Evolutionary conservation across 2,113 vertebrate genomes (phyloP).

Genomic region (Corythornis cristatus): DNA sequence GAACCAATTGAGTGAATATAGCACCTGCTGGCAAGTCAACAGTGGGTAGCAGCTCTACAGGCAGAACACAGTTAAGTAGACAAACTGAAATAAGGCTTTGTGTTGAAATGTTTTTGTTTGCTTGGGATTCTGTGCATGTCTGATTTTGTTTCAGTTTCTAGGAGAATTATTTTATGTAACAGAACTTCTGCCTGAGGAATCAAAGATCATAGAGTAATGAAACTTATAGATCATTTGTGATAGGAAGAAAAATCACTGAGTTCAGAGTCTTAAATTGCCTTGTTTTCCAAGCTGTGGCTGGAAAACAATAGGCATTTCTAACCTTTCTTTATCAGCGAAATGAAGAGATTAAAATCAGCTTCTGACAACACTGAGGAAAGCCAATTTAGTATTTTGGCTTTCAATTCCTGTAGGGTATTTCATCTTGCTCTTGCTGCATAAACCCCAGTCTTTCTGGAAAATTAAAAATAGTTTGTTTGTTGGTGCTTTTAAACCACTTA

Average conservation of each 20-base stretch:
- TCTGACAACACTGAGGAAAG: slow-evolving; percentile 50
- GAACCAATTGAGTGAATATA: background rate
- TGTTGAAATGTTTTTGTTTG: slow-evolving; percentile 1
- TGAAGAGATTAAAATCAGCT: slow-evolving; percentile 63
- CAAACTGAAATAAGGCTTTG: background rate
- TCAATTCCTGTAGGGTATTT: background rate
- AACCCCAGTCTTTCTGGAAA: background rate
- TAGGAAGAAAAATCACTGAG: slow-evolving; percentile 76
- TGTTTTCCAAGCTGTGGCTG: slow-evolving; percentile 31
- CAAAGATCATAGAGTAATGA: slow-evolving; percentile 78
- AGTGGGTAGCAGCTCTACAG: background rate
- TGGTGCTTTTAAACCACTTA: background rate
- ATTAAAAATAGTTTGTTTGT: background rate
- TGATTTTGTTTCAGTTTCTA: slow-evolving; percentile 62
- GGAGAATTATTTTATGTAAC: slow-evolving; percentile 53
- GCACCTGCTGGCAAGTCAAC: background rate
- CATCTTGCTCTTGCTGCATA: background rate
- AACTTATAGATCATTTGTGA: slow-evolving; percentile 81
- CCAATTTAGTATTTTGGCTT: slow-evolving; percentile 31
- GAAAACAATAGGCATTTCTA: slow-evolving; percentile 50
- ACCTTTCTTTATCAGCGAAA: slow-evolving; percentile 65
- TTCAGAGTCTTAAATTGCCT: slow-evolving; percentile 65
- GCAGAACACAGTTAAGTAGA: slow-evolving; percentile 19
- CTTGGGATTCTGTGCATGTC: slow-evolving; percentile 3
- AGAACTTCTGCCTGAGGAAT: slow-evolving; percentile 72